A percentile compares a stretch with the other conserved stretches of the same genome.
These are phyloP conservation scores for Ostrea edulis DNA, from an alignment of 1,140 invertebrate genomes.

Conservation along the genomic window DNA sequence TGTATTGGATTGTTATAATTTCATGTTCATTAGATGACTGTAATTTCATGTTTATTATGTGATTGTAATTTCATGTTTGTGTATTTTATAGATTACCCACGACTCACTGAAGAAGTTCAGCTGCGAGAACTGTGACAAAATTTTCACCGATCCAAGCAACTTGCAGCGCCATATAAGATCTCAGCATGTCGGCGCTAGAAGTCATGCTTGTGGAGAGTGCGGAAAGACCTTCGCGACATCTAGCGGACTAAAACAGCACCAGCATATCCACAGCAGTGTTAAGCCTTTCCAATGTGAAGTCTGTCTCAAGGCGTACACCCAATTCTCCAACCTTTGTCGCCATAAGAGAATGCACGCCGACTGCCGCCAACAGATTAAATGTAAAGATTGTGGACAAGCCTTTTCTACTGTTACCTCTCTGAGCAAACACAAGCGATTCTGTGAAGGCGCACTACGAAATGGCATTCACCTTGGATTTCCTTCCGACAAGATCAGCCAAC, in stretches of 20 bases:
- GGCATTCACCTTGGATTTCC: slow-evolving; percentile 64
- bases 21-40: too few species aligned
- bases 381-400: slow-evolving; percentile 93
- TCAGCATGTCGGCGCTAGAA: slow-evolving; percentile 94
- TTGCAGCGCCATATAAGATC: slow-evolving; percentile 96
- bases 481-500: slow-evolving; percentile 63
- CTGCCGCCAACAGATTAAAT: slow-evolving; percentile 83
- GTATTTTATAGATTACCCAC: slow-evolving; percentile 68
- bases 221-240: slow-evolving; percentile 99
- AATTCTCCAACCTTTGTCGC: slow-evolving; percentile 99
- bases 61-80: background rate
- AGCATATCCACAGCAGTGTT: slow-evolving; percentile 98
- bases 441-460: slow-evolving; percentile 80
- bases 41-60: too few species aligned
- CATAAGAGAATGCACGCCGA: slow-evolving; percentile 99
- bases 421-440: slow-evolving; percentile 83
- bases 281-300: slow-evolving; percentile 94
- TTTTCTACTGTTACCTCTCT: slow-evolving; percentile 92
- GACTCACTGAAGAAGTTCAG: slow-evolving; percentile 84
- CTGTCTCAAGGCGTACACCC: slow-evolving; percentile 95
- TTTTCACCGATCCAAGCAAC: slow-evolving; percentile 97
- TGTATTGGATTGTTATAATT: too few species aligned
- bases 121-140: slow-evolving; percentile 96
- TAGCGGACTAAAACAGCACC: slow-evolving; percentile 99
- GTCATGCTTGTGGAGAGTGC: slow-evolving; percentile 97